phyloP scores from a whole-genome alignment of 2,888 invertebrate genomes.

The Phorcus lineatus region DNA sequence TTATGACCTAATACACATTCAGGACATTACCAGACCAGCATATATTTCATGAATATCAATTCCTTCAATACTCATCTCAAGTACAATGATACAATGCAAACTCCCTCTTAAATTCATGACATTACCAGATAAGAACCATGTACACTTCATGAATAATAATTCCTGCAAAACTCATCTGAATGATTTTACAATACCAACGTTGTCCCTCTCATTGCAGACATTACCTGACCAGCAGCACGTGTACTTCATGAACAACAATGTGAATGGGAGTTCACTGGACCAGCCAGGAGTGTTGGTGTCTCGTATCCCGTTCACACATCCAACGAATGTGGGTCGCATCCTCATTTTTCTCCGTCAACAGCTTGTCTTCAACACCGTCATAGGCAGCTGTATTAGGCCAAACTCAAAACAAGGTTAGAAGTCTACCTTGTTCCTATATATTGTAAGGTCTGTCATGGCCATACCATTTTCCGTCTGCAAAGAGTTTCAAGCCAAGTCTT shows the following conservation, averaged over 20 bases:
- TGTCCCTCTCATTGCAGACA: conserved; percentile 78
- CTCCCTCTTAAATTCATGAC: no score
- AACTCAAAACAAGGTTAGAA: conserved; percentile 85
- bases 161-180: no score
- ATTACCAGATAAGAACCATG: no score
- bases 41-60: no score
- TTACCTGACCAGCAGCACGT: conserved; percentile 95
- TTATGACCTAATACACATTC: no score
- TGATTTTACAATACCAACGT: neutral
- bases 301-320: conserved; percentile 94
- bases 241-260: conserved; percentile 93
- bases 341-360: conserved; percentile 90
- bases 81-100: no score
- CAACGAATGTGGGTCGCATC: conserved; percentile 92
- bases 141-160: no score
- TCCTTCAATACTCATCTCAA: no score
- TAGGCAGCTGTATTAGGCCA: conserved; percentile 91
- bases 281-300: conserved; percentile 86
- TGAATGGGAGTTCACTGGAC: conserved; percentile 74
- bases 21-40: no score
- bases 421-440: neutral
- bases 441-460: no score
- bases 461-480: no score
- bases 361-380: conserved; percentile 91
- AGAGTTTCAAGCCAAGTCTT: neutral